A percentile compares a stretch with the other conserved stretches of the same genome.
phyloP scores from a whole-genome alignment of 2,113 vertebrate genomes.

The Catharus minimus region DNA sequence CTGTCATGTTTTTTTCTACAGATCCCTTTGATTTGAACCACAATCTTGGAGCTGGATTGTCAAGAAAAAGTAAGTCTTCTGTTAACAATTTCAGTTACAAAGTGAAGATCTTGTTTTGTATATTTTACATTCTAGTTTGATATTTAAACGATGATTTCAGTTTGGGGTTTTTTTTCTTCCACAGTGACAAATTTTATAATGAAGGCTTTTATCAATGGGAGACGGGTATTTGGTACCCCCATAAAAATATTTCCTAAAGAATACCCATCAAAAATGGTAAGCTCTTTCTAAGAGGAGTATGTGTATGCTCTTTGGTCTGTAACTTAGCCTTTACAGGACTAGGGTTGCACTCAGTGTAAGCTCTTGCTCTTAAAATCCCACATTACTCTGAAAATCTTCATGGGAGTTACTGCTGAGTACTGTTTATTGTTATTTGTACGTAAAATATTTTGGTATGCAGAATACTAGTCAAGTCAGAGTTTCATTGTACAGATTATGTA shows the following conservation, averaged over 20 bases:
- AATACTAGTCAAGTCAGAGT: neutral
- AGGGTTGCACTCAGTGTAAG: neutral
- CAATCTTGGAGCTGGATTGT: slow-evolving; percentile 93
- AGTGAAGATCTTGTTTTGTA: neutral
- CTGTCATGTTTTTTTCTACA: slow-evolving; percentile 53
- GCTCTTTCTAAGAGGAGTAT: neutral
- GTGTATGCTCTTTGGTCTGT: fast-evolving
- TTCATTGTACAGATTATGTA: neutral
- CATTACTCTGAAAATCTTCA: neutral
- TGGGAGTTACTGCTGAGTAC: neutral
- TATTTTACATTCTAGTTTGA: neutral
- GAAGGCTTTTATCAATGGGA: slow-evolving; percentile 95
- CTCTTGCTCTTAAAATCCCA: neutral
- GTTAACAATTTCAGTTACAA: neutral
- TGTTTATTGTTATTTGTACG: neutral
- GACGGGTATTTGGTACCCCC: slow-evolving; percentile 88
- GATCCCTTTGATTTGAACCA: slow-evolving; percentile 97
- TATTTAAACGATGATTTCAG: neutral
- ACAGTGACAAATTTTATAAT: slow-evolving; percentile 98
- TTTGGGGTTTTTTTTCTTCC: neutral
- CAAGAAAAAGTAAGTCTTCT: slow-evolving; percentile 88
- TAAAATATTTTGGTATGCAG: neutral
- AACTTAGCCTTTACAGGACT: neutral
- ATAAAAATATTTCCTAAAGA: slow-evolving; percentile 81
- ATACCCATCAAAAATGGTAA: slow-evolving; percentile 87